phyloP scores from a whole-genome alignment of 2,797 vertebrate genomes.

The Acridotheres tristis region DNA sequence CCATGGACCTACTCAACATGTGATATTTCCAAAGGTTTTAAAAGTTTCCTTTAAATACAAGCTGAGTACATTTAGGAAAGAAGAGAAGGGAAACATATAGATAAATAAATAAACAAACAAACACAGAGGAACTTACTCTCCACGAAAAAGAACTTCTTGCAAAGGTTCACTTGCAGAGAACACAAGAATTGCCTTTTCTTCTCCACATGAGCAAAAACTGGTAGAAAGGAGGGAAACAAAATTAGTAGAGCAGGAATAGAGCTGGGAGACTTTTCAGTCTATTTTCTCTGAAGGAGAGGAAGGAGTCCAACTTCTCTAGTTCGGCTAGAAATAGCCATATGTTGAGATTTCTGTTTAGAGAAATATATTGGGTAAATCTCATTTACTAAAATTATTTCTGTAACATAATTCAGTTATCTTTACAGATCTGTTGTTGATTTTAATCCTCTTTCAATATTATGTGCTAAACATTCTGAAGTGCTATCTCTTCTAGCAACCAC shows the following conservation, averaged over 20 bases:
- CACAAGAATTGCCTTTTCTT: not conserved
- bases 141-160: not conserved
- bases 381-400: conserved; percentile 36
- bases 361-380: conserved; percentile 5
- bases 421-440: conserved; percentile 43
- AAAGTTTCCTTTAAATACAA: not conserved
- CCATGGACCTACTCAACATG: not conserved
- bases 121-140: conserved; percentile 23
- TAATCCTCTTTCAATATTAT: conserved; percentile 36
- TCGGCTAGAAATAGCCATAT: conserved; percentile 34
- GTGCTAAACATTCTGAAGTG: not conserved
- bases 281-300: conserved; percentile 13
- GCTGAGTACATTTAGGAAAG: not conserved
- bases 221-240: not conserved
- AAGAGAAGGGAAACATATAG: not conserved
- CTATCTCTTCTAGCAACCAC: conserved; percentile 20
- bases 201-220: conserved; percentile 14
- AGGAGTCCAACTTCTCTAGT: not conserved
- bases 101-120: not conserved
- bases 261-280: not conserved
- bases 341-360: not conserved
- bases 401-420: conserved; percentile 21
- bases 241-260: conserved; percentile 23
- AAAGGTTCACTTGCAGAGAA: not conserved
- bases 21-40: not conserved